Evolutionary conservation across 2,797 vertebrate genomes (phyloP).

Genomic region (Coreius guichenoti): DNA sequence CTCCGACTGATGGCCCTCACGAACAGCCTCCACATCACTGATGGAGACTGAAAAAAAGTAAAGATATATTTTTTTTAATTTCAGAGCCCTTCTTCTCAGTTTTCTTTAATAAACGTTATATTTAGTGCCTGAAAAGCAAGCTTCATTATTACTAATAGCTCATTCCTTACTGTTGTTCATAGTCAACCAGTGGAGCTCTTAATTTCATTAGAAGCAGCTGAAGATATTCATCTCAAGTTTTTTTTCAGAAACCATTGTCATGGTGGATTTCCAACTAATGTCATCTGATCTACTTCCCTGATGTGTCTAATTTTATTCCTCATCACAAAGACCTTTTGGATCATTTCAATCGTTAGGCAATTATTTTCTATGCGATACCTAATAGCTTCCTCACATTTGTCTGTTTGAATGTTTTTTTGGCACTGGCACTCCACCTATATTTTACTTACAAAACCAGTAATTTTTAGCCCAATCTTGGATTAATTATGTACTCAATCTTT

Average conservation of each 20-base stretch:
- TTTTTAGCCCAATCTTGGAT: not conserved
- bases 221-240: not conserved
- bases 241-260: not conserved
- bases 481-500: not conserved
- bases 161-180: not conserved
- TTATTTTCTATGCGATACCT: not conserved
- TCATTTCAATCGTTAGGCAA: not conserved
- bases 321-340: not conserved
- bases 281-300: not conserved
- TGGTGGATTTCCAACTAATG: not conserved
- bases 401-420: not conserved
- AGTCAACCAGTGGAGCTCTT: not conserved
- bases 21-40: constrained; percentile 89
- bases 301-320: not conserved
- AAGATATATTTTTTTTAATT: not conserved
- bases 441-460: not conserved
- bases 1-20: constrained; percentile 92
- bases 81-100: not conserved
- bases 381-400: not conserved
- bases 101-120: not conserved
- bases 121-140: not conserved
- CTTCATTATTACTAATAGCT: not conserved
- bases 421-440: not conserved
- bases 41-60: constrained; percentile 83
- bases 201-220: not conserved